Base-by-base conservation (phyloP, 1,140 invertebrate species). In the Acromyrmex heyeri region DNA sequence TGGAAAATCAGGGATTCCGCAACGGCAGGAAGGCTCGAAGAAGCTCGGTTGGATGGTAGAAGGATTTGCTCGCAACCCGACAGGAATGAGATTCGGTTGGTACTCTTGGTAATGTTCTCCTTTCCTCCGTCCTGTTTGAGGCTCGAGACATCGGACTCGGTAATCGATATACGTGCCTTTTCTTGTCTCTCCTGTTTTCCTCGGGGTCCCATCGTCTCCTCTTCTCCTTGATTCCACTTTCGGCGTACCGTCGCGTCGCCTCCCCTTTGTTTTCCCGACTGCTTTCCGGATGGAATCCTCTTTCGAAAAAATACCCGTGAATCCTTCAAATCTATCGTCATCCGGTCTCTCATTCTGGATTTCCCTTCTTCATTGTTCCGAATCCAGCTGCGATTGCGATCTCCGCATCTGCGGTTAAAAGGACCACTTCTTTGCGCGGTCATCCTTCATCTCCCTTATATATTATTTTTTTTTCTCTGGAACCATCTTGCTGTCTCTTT, bases 81-180 rank as follows among this genome's bases (percentile, higher is more conserved):
- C 72, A 83, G 81, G 77, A 91, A 91, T 91, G 86, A 83, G 86
- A 91, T 90, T 88, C 62, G 67, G 86, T 82, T 78, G 67, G 55
- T 78, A 38, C 65, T 86, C 57, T 65, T 14, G 57, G 75, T 83
- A 69, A 59, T 81, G 61, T 85, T 77, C 72, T 77, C 65, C 30
- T 75, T 34, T 65, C 21, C 55, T 24, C 57, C 50, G n/a, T 44
- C 6, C 50, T 76, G 61, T 79, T 79, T 70, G 65, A 86, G 65
- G 62, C 67, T 79, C 90, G 90, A 91, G 89, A 88, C 73, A 86
- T 53, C 62, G 85, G 77, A 86, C 89, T 87, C 88, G 91, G 91
- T 91, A 92, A 93, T 93, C 93, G 92, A 93, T 94, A 92, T 88
- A 87, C 79, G 83, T 78, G 65, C 67, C 82, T 78, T 85, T 88